Percentiles rank a stretch among this genome's conserved stretches.
These are phyloP conservation scores for Pyrgilauda ruficollis DNA, from an alignment of 2,113 vertebrate genomes.

Conservation along the genomic window DNA sequence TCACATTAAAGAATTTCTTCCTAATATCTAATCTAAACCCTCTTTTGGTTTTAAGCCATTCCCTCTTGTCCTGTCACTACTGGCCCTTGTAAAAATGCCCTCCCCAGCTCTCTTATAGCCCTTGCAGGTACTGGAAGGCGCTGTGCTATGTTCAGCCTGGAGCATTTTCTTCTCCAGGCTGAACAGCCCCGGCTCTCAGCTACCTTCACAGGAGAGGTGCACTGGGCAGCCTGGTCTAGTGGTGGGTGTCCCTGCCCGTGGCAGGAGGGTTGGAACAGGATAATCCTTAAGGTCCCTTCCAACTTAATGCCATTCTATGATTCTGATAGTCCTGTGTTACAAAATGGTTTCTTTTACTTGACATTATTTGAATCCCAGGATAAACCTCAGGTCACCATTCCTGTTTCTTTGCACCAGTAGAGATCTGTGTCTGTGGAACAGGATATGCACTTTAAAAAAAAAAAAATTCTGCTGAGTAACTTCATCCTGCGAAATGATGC, in stretches of 20 bases:
- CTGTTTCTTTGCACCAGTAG: neutral
- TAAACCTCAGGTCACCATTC: neutral
- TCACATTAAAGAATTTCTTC: neutral
- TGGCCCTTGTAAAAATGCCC: neutral
- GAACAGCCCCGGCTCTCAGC: neutral
- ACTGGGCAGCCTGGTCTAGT: neutral
- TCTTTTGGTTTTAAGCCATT: neutral
- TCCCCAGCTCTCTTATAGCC: neutral
- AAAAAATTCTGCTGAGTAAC: neutral
- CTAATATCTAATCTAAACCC: neutral
- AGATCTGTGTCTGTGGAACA: neutral
- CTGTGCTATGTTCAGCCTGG: neutral
- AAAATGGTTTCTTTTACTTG: neutral
- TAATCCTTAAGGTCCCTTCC: neutral
- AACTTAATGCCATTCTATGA: no score
- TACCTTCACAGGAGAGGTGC: neutral
- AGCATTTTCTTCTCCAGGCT: neutral
- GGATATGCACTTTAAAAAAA: neutral
- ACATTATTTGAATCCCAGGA: neutral
- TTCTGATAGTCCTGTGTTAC: neutral
- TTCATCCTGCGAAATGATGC: neutral
- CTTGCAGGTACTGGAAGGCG: neutral
- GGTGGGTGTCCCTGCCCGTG: neutral
- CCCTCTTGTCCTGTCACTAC: neutral
- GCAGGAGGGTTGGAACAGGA: neutral